Evolutionary conservation across 2,888 invertebrate genomes (phyloP).

Genomic region (Heteropelma amictum): DNA sequence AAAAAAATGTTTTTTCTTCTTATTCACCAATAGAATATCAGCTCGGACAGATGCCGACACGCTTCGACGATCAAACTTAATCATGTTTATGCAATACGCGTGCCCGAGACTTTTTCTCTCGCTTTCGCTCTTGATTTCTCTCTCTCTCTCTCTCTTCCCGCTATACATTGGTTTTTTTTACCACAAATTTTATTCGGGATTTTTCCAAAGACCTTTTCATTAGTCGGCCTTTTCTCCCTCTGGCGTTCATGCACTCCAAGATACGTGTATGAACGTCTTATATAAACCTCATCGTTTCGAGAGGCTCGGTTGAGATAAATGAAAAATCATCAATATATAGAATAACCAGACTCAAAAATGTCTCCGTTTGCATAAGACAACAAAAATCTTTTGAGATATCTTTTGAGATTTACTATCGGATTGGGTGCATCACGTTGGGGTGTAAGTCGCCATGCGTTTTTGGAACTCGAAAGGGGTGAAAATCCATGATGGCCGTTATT

Average conservation of each 20-base stretch:
- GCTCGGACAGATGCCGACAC: slow-evolving; percentile 69
- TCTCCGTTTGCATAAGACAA: slow-evolving; percentile 5
- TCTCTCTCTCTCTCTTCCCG: slow-evolving; percentile 29
- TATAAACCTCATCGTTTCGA: no score
- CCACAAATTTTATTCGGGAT: slow-evolving; percentile 36
- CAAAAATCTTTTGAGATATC: no score
- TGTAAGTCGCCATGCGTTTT: not conserved
- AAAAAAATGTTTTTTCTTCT: slow-evolving; percentile 52
- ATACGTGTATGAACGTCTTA: slow-evolving; percentile 22
- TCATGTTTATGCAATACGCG: slow-evolving; percentile 72
- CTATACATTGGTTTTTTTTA: slow-evolving; percentile 35
- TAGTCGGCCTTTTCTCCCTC: slow-evolving; percentile 31
- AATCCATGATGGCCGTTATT: slow-evolving; percentile 51
- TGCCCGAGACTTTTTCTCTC: slow-evolving; percentile 49
- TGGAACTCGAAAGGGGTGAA: slow-evolving; percentile 35
- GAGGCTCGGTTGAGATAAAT: not conserved
- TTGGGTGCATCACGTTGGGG: not conserved
- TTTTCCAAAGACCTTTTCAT: slow-evolving; percentile 47
- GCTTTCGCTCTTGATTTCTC: slow-evolving; percentile 19
- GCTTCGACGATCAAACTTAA: slow-evolving; percentile 71
- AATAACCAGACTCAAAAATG: slow-evolving; percentile 24
- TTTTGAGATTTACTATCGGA: no score
- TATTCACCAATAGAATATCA: slow-evolving; percentile 38
- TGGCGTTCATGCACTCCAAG: slow-evolving; percentile 1
- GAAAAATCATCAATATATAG: slow-evolving; percentile 32